Conservation (phyloP, 1,140 invertebrate species). For the Pogonomyrmex barbatus region DNA sequence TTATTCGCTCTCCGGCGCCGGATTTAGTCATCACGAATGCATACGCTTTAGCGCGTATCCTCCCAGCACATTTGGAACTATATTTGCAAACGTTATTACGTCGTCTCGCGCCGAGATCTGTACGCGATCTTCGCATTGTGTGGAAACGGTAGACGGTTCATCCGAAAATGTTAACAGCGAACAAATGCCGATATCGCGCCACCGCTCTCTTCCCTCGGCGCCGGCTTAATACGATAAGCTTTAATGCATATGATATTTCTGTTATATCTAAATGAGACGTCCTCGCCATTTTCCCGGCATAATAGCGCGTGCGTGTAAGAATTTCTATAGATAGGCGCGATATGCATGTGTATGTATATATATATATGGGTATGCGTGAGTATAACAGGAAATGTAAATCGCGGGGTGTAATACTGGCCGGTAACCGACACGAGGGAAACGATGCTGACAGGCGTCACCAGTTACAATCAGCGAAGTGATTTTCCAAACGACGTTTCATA, state of each 20-base stretch:
- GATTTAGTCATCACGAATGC: neutral
- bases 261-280: constrained; percentile 44
- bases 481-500: constrained; percentile 5
- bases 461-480: constrained; percentile 17
- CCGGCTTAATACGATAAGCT: constrained; percentile 28
- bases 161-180: neutral
- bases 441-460: neutral
- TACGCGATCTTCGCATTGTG: neutral
- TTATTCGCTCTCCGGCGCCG: constrained; percentile 22
- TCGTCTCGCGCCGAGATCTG: neutral
- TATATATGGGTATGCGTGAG: neutral
- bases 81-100: neutral
- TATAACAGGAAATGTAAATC: constrained; percentile 49
- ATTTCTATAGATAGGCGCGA: constrained; percentile 41
- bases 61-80: neutral
- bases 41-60: constrained; percentile 3
- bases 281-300: constrained; percentile 19
- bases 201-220: neutral
- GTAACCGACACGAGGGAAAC: neutral
- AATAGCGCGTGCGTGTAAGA: constrained; percentile 47
- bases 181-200: neutral
- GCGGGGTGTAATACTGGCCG: neutral
- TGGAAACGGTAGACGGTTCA: neutral
- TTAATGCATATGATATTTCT: constrained; percentile 32
- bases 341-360: neutral